Evolutionary conservation across 2,888 invertebrate genomes (phyloP).

Genomic region (Meandrusa payeni): DNA sequence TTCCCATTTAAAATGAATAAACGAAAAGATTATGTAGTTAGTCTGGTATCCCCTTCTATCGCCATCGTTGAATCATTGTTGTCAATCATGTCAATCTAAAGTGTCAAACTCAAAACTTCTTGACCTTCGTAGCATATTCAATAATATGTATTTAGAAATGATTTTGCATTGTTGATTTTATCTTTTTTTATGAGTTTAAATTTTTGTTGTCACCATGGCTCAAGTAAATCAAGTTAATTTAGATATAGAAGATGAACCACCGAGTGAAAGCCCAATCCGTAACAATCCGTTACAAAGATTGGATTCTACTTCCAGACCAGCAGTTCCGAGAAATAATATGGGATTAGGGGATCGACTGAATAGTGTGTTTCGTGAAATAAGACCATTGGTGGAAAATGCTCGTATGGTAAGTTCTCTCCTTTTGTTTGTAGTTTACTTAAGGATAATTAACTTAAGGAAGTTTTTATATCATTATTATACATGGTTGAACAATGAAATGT

Average conservation of each 20-base stretch:
- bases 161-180: conserved; percentile 28
- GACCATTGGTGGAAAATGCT: conserved; percentile 84
- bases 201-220: conserved; percentile 48
- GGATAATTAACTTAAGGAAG: too few relatives aligned
- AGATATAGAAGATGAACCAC: conserved; percentile 63
- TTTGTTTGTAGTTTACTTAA: neutral
- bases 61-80: neutral
- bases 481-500: too few relatives aligned
- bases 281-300: conserved; percentile 53
- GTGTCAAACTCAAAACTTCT: conserved; percentile 21
- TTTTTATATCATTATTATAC: too few relatives aligned
- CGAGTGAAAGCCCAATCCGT: conserved; percentile 49
- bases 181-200: conserved; percentile 24
- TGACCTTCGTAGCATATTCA: conserved; percentile 23
- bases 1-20: too few relatives aligned
- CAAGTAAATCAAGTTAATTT: conserved; percentile 66
- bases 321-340: conserved; percentile 54
- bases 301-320: conserved; percentile 56
- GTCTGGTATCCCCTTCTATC: too few relatives aligned
- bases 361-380: conserved; percentile 81
- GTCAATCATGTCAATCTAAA: conserved; percentile 9
- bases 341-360: conserved; percentile 69
- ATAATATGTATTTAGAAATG: conserved; percentile 44
- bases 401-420: conserved; percentile 62
- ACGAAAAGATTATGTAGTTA: too few relatives aligned